Evolutionary conservation across 2,113 vertebrate genomes (phyloP), one percentile per base, ranked within the genome.

Genomic region (Chionis minor): DNA sequence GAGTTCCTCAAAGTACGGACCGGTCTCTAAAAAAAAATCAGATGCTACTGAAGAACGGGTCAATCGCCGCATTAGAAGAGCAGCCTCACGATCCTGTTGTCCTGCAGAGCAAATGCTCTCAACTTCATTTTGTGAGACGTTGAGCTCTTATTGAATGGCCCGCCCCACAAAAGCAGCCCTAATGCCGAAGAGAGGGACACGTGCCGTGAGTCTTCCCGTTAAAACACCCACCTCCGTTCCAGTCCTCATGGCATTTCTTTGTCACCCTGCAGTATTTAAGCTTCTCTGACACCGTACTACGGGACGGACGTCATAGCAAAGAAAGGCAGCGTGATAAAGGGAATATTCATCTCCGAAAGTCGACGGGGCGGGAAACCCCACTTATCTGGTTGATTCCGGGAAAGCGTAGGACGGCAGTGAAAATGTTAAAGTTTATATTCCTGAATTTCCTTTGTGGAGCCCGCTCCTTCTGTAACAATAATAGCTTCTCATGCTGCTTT

Each of bases 281-380:
- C 45, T 73, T 49, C 79, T 21, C 65, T 5, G 11, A 56, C 65
- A 32, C 45, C 22, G 30, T 8, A 18, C 28, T 8, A 2, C 16
- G 81, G 65, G 59, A 27, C 0, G 0, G 1, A 26, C 14, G 38
- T 59, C 94, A 49, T 3, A 38, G 61, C 38, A 58, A 42, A n/a
- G 78, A 32, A 62, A 90, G 22, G 74, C 67, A 65, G 52, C 8
- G 1, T 0, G 47, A 78, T 55, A 67, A 91, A 89, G 80, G 63
- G 56, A 93, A 90, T 45, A 94, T 93, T 96, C 70, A 95, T 83
- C 82, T 66, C 69, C 1, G 4, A 52, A 75, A 40, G 65, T 8
- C 83, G 85, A 22, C 23, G 4, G 79, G 78, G 69, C 71, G 82
- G 77, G 71, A 90, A 89, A 71, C 45, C 52, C 52, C 71, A 77